Percentiles rank a stretch among this genome's conserved stretches.
Conservation (phyloP, 2,888 invertebrate species). For the Acleris cristana region DNA sequence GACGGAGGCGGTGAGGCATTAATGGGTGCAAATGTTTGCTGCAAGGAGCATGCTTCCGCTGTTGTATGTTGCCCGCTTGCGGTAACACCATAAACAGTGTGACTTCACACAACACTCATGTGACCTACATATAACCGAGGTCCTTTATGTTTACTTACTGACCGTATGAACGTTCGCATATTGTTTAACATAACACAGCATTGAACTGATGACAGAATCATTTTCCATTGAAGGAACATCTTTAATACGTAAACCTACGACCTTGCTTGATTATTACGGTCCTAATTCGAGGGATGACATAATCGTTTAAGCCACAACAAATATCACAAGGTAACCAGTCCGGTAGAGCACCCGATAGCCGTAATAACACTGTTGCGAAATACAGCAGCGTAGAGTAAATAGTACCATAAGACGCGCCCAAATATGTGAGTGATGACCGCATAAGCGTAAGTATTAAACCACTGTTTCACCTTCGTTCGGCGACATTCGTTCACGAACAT, state of each 20-base stretch:
- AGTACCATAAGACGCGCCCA: constrained; percentile 52
- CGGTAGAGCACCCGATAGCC: constrained; percentile 26
- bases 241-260: constrained; percentile 21
- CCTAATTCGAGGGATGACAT: constrained; percentile 45
- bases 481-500: constrained; percentile 41
- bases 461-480: constrained; percentile 66
- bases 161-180: constrained; percentile 33
- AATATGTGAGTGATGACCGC: constrained; percentile 74
- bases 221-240: constrained; percentile 11
- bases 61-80: constrained; percentile 23
- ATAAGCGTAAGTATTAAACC: constrained; percentile 53
- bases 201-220: constrained; percentile 11
- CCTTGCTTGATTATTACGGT: constrained; percentile 34
- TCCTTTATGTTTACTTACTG: constrained; percentile 37
- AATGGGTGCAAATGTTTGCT: constrained; percentile 49
- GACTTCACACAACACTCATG: constrained; percentile 54
- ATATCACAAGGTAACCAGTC: constrained; percentile 26
- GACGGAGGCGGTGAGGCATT: constrained; percentile 45
- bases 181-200: constrained; percentile 24
- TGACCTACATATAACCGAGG: constrained; percentile 36
- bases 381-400: constrained; percentile 18
- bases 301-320: constrained; percentile 43
- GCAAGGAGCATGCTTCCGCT: constrained; percentile 37
- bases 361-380: constrained; percentile 36
- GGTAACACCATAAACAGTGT: constrained; percentile 55